A percentile compares a stretch with the other conserved stretches of the same genome.
phyloP scores from a whole-genome alignment of 2,888 invertebrate genomes.

The Ethmia dodecea region DNA sequence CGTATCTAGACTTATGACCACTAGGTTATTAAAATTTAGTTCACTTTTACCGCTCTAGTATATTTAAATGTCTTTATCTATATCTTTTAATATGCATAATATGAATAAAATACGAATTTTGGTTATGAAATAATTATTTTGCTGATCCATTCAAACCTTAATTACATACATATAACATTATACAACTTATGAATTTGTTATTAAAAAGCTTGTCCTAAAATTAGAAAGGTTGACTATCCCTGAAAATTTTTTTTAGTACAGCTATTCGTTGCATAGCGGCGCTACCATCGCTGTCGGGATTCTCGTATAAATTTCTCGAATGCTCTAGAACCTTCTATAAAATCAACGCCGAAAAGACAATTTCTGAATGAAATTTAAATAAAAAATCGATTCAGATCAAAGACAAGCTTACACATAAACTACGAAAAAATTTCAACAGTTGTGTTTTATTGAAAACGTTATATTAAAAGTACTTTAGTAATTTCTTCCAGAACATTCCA shows the following conservation, averaged over 20 bases:
- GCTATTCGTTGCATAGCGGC: constrained; percentile 34
- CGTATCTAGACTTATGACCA: too few relatives aligned
- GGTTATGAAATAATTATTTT: not conserved
- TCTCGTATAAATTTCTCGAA: constrained; percentile 37
- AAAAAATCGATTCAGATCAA: not conserved
- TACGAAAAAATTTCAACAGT: not conserved
- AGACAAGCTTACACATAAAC: not conserved
- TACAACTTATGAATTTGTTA: not conserved
- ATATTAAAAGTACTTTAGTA: constrained; percentile 6
- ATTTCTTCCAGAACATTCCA: constrained; percentile 51
- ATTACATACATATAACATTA: not conserved
- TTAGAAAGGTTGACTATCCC: constrained; percentile 39
- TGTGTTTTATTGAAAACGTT: constrained; percentile 20
- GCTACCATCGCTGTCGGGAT: constrained; percentile 14
- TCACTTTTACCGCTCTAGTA: too few relatives aligned
- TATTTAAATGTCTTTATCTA: too few relatives aligned
- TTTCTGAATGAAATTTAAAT: constrained; percentile 24
- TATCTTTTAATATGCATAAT: not conserved
- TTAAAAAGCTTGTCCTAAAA: not conserved
- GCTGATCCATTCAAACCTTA: not conserved
- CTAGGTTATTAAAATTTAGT: too few relatives aligned
- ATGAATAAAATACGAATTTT: not conserved
- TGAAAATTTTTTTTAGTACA: constrained; percentile 15
- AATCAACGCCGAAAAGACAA: constrained; percentile 8
- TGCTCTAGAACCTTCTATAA: constrained; percentile 48